Conservation (phyloP, 2,113 vertebrate species). For the Naja naja region DNA sequence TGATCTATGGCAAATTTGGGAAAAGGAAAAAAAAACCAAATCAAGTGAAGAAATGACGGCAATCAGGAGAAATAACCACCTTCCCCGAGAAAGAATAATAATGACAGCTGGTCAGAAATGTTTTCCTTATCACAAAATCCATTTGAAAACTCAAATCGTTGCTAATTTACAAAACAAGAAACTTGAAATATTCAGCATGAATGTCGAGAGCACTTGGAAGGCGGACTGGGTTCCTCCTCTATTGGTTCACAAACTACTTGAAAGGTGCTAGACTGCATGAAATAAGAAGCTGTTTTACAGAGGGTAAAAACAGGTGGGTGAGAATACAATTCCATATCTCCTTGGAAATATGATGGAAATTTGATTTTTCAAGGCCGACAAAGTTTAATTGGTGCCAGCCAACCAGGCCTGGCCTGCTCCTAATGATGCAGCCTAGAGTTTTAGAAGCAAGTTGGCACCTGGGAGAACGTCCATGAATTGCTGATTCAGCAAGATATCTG, state of each 20-base stretch:
- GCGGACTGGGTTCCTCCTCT: neutral
- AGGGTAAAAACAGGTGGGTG: neutral
- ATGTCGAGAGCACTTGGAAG: neutral
- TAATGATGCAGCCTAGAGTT: neutral
- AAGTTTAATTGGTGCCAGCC: slow-evolving; percentile 33
- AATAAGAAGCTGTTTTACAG: neutral
- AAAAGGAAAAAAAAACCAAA: neutral
- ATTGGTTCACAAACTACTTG: neutral
- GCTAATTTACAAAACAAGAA: neutral
- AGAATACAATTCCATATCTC: slow-evolving; percentile 28
- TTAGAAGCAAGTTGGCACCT: neutral
- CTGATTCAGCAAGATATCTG: neutral
- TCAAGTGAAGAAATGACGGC: neutral
- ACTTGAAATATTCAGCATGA: neutral
- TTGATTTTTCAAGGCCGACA: slow-evolving; percentile 33
- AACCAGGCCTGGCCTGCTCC: neutral
- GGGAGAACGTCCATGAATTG: neutral
- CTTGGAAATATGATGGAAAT: neutral
- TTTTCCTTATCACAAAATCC: neutral
- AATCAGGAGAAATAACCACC: neutral
- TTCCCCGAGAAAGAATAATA: no score
- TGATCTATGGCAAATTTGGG: neutral
- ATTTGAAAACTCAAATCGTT: neutral
- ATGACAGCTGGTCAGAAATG: neutral
- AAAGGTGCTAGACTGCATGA: neutral